phyloP scores from a whole-genome alignment of 2,797 vertebrate genomes.

The Natrix natrix region DNA sequence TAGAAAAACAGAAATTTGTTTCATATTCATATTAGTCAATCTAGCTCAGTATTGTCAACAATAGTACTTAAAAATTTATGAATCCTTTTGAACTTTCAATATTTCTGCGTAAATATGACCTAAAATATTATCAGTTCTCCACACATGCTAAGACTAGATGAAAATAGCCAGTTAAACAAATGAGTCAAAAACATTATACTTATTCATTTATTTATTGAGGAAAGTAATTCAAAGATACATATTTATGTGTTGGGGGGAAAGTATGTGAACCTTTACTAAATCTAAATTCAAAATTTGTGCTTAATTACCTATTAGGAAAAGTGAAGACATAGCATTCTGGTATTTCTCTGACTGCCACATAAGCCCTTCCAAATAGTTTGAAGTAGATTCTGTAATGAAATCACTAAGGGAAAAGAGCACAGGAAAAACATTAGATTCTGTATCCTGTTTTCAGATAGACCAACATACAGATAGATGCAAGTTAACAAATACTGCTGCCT shows the following conservation, averaged over 20 bases:
- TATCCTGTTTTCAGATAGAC: not conserved
- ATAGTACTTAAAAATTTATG: not conserved
- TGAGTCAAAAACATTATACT: not conserved
- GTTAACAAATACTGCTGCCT: not conserved
- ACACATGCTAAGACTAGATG: not conserved
- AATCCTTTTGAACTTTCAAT: not conserved
- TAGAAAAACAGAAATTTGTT: not conserved
- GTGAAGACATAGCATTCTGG: slow-evolving; percentile 58
- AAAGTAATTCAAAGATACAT: not conserved
- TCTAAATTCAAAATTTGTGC: slow-evolving; percentile 9
- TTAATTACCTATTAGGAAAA: slow-evolving; percentile 80
- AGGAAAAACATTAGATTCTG: not conserved
- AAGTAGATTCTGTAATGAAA: slow-evolving; percentile 69
- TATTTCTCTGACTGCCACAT: slow-evolving; percentile 82
- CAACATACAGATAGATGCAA: not conserved
- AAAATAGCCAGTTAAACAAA: not conserved
- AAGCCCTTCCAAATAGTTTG: slow-evolving; percentile 64
- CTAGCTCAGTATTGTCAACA: not conserved
- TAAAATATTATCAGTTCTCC: not conserved
- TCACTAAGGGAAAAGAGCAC: slow-evolving; percentile 62
- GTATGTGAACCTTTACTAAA: not conserved
- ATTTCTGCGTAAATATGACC: not conserved
- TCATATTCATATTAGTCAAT: not conserved
- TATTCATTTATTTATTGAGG: not conserved
- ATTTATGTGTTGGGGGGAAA: not conserved